phyloP scores from a whole-genome alignment of 2,797 vertebrate species.

The Cottoperca gobio region DNA sequence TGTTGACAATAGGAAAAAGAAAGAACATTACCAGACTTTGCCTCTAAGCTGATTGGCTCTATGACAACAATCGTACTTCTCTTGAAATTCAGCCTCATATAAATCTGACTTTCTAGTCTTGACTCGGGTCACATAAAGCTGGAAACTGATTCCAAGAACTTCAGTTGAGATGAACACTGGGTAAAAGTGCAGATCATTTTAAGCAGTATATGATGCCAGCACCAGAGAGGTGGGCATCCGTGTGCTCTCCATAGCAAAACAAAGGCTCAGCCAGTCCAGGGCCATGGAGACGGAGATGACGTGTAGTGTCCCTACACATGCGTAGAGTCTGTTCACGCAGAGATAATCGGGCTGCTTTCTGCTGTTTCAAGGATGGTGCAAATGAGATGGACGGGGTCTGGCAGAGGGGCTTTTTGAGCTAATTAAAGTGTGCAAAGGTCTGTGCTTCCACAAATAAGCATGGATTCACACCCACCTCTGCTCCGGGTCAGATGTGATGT shows the following conservation, averaged over 20 bases:
- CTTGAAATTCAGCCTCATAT: background rate
- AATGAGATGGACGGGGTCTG: slow-evolving; percentile 15
- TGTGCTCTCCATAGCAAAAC: background rate
- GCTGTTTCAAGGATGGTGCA: slow-evolving; percentile 52
- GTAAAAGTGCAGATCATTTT: background rate
- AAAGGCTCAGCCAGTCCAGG: slow-evolving; percentile 17
- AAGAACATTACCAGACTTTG: background rate
- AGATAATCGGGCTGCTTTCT: slow-evolving; percentile 22
- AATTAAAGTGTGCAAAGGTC: slow-evolving; percentile 50
- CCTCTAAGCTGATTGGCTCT: background rate
- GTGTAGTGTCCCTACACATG: slow-evolving; percentile 16
- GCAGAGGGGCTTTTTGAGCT: slow-evolving; percentile 24
- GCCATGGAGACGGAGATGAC: slow-evolving; percentile 22
- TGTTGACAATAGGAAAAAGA: background rate
- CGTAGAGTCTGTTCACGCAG: slow-evolving; percentile 13
- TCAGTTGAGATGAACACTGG: background rate
- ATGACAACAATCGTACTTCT: background rate
- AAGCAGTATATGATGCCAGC: background rate
- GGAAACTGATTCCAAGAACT: background rate
- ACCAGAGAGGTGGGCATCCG: background rate
- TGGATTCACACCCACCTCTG: slow-evolving; percentile 41
- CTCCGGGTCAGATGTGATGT: slow-evolving; percentile 50
- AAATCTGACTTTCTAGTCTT: background rate
- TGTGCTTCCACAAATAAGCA: slow-evolving; percentile 60
- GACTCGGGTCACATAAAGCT: too few species aligned